Conservation (phyloP, 1,140 invertebrate genomes). For the Apis laboriosa region DNA sequence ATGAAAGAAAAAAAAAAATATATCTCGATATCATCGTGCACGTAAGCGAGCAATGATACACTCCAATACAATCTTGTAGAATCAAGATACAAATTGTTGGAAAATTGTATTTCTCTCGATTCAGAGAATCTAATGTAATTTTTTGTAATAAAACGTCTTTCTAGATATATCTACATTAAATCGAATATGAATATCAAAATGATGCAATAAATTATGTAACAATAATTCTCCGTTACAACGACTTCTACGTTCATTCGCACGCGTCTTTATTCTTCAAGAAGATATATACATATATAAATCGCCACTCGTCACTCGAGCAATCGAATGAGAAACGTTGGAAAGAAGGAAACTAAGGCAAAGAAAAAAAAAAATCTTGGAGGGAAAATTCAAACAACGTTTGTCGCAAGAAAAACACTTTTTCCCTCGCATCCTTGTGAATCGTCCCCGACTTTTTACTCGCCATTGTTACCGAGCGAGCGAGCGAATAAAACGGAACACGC, state of each 20-base stretch:
- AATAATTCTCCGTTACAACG: no score
- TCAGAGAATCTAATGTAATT: not conserved
- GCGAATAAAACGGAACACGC: not conserved
- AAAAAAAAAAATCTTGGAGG: not conserved
- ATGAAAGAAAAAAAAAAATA: no score
- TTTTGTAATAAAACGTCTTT: conserved; percentile 1
- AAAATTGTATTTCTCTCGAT: not conserved
- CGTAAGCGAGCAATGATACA: no score
- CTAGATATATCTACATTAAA: no score
- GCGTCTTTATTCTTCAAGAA: no score
- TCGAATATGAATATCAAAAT: no score
- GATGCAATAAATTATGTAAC: no score
- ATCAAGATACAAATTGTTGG: no score
- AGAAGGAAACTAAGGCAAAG: not conserved
- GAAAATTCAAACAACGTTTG: not conserved
- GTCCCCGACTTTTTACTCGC: not conserved
- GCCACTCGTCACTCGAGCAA: not conserved
- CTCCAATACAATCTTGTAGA: not conserved
- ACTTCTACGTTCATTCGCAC: no score
- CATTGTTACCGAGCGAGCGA: not conserved
- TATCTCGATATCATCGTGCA: no score
- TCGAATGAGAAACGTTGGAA: not conserved
- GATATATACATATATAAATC: not conserved
- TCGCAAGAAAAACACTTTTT: conserved; percentile 17
- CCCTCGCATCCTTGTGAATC: not conserved